Evolutionary conservation across 2,888 invertebrate species (phyloP).

Genomic region (Sphaerophoria rueppellii): DNA sequence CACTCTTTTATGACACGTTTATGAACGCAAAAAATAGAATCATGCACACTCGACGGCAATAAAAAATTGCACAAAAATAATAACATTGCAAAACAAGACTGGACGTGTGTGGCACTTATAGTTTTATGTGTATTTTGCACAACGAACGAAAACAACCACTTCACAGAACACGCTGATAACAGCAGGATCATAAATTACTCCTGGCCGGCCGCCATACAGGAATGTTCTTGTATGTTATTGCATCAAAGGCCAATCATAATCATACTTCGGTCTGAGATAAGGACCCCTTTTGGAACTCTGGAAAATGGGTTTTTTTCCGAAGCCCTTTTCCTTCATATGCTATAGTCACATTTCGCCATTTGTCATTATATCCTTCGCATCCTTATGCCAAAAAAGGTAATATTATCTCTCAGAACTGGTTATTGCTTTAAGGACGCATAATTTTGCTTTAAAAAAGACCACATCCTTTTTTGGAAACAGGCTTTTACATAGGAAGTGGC

Average conservation of each 20-base stretch:
- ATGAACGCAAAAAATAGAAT: conserved; percentile 30
- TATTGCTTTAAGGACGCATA: conserved; percentile 38
- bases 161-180: conserved; percentile 67
- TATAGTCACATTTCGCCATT: conserved; percentile 67
- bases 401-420: neutral
- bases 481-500: neutral
- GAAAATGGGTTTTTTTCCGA: conserved; percentile 35
- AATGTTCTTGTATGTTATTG: conserved; percentile 42
- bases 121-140: conserved; percentile 20
- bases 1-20: conserved; percentile 66
- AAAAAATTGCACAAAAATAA: conserved; percentile 52
- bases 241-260: conserved; percentile 71
- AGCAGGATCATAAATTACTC: conserved; percentile 68
- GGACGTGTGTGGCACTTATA: conserved; percentile 55
- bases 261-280: conserved; percentile 67
- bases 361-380: conserved; percentile 69
- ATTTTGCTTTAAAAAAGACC: conserved; percentile 26
- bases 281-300: conserved; percentile 45
- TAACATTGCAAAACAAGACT: conserved; percentile 29
- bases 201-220: conserved; percentile 29
- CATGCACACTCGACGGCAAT: conserved; percentile 39
- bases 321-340: conserved; percentile 24
- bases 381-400: conserved; percentile 26
- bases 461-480: conserved; percentile 13
- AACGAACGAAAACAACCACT: conserved; percentile 37